Base-by-base conservation (phyloP, 1,140 invertebrate genomes). In the Holotrichia oblita region DNA sequence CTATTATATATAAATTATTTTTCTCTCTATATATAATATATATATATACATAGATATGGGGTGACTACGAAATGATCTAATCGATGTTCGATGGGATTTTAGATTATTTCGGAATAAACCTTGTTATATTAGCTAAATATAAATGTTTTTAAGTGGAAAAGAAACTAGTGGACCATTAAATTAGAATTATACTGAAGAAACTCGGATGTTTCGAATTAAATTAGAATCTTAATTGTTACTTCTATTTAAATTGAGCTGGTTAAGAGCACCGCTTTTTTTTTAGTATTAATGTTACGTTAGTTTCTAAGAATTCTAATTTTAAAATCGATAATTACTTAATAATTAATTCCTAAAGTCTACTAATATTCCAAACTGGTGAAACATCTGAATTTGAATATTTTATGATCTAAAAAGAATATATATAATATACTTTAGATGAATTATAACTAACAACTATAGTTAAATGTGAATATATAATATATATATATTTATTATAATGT, bases 401-500 rank as follows among this genome's bases (percentile, higher is more conserved):
- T 3, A 64, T 22, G 17, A 17, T 20, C 10, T 6, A 10, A 17
- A 17, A 64, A 12, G 24, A 20, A 64, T 20, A 64, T 10, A 64
- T 17, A 10, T 12, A 7, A 17, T 64, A 27, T 20, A 20, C 9
- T 22, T 20, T 64, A 22, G n/a, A 64, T 61, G 7, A 17, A 64
- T 8, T 27, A 64, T 64, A 10, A n/a, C n/a, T 27, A 27, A 64
- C 6, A 8, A 22, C 17, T 64, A 64, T 64, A 64, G n/a, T n/a
- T n/a, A n/a, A n/a, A n/a, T n/a, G n/a, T n/a, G n/a, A n/a, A n/a
- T n/a, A n/a, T n/a, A n/a, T n/a, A 64, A 64, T 27, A 22, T 64
- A 22, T 3, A 64, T 64, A 6, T 64, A 64, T 64, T 64, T 64
- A 64, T 64, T 64, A 22, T 20, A 27, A 64, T 64, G 12, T 64